These are phyloP conservation scores for Ochlodes sylvanus DNA, from an alignment of 2,888 invertebrate species.

Conservation along the genomic window DNA sequence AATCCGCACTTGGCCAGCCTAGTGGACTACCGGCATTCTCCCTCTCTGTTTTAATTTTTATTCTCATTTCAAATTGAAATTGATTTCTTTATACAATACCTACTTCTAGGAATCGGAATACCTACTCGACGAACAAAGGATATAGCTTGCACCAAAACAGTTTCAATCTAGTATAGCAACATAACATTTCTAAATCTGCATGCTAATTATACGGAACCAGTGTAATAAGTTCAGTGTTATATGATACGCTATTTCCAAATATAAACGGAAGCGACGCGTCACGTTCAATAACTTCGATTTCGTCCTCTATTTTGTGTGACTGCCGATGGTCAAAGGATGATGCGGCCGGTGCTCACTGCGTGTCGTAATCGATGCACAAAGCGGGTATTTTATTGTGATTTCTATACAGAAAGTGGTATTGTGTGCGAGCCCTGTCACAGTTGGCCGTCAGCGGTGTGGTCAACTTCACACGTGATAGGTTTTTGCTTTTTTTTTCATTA, in stretches of 20 bases:
- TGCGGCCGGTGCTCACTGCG: constrained; percentile 71
- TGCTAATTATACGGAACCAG: constrained; percentile 19
- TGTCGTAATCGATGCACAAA: constrained; percentile 81
- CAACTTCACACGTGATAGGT: constrained; percentile 55
- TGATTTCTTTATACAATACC: too few relatives aligned
- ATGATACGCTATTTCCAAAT: constrained; percentile 8
- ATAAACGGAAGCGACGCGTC: constrained; percentile 33
- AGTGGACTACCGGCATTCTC: too few relatives aligned
- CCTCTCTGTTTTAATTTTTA: too few relatives aligned
- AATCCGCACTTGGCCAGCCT: too few relatives aligned
- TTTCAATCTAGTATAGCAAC: too few relatives aligned
- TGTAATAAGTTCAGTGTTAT: not conserved
- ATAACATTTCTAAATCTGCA: not conserved
- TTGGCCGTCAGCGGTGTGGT: constrained; percentile 72
- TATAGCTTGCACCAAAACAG: too few relatives aligned
- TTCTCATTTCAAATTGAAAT: too few relatives aligned
- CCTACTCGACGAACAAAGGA: too few relatives aligned
- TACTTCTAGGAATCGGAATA: too few relatives aligned
- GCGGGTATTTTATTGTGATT: constrained; percentile 82
- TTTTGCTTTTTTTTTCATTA: not conserved
- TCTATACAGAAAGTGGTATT: constrained; percentile 79
- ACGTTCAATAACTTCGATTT: constrained; percentile 37
- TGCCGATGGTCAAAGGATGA: constrained; percentile 53
- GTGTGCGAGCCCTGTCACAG: constrained; percentile 76
- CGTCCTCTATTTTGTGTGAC: constrained; percentile 33